Evolutionary conservation across 2,888 invertebrate genomes (phyloP).

Genomic region (Lithophane semibrunnea): DNA sequence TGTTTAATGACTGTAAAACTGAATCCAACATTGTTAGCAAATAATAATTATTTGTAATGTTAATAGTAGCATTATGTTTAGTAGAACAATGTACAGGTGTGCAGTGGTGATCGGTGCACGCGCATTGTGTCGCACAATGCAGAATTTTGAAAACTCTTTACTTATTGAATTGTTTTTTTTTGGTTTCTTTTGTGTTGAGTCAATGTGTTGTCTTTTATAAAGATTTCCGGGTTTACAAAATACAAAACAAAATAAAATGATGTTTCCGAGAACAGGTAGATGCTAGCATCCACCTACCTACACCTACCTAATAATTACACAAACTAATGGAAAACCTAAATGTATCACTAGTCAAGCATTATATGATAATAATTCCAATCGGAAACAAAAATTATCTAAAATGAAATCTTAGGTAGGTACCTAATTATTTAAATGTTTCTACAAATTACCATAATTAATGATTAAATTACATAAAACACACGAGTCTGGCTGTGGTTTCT

Average conservation of each 20-base stretch:
- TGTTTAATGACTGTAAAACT: background rate
- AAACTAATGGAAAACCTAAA: background rate
- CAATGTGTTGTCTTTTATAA: background rate
- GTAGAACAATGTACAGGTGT: background rate
- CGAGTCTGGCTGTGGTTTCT: background rate
- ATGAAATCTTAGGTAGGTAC: background rate
- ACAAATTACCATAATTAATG: slow-evolving; percentile 5
- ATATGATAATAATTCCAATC: background rate
- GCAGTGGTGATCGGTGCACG: no score
- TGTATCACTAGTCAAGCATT: background rate
- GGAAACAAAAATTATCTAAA: background rate
- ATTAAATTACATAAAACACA: background rate
- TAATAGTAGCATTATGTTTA: background rate
- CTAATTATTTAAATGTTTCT: background rate
- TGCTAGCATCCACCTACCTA: no score
- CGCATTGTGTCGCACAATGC: slow-evolving; percentile 4
- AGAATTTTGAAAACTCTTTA: background rate
- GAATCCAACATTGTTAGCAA: background rate
- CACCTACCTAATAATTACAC: background rate
- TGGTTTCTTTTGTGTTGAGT: background rate
- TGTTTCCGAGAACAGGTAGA: background rate
- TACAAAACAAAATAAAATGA: no score
- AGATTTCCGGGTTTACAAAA: background rate
- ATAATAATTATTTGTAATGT: background rate
- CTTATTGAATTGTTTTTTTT: no score